Evolutionary conservation across 1,140 invertebrate genomes (phyloP).

Genomic region (Hycleus phaleratus): DNA sequence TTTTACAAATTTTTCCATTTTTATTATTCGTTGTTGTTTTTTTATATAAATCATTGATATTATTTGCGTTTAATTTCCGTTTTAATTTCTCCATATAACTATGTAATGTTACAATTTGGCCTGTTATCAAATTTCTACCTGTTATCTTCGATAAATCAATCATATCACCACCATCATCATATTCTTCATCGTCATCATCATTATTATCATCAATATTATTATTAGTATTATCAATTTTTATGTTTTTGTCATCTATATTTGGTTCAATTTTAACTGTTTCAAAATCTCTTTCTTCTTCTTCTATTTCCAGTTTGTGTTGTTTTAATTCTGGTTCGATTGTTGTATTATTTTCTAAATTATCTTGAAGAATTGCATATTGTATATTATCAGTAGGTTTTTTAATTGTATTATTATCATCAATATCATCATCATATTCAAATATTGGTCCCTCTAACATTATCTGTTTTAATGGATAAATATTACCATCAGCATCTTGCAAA

Average conservation of each 20-base stretch:
- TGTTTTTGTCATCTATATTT: too few relatives aligned
- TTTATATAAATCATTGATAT: neutral
- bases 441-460: slow-evolving; percentile 14
- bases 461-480: slow-evolving; percentile 12
- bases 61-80: slow-evolving; percentile 1
- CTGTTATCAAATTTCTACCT: slow-evolving; percentile 24
- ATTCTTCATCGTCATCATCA: neutral
- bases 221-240: too few relatives aligned
- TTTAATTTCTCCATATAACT: slow-evolving; percentile 23
- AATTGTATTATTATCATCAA: neutral
- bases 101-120: slow-evolving; percentile 22
- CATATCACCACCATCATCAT: neutral
- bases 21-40: neutral
- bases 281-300: too few relatives aligned
- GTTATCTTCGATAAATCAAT: slow-evolving; percentile 16
- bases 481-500: slow-evolving; percentile 7
- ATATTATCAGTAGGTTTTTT: neutral
- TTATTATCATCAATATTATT: too few relatives aligned
- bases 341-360: neutral
- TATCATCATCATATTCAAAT: slow-evolving; percentile 8
- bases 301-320: too few relatives aligned
- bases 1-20: too few relatives aligned
- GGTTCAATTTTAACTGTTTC: too few relatives aligned
- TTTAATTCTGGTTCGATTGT: too few relatives aligned
- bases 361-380: slow-evolving; percentile 22